These are phyloP conservation scores for Pampusana beccarii DNA, from an alignment of 2,113 vertebrate genomes.

Conservation along the genomic window DNA sequence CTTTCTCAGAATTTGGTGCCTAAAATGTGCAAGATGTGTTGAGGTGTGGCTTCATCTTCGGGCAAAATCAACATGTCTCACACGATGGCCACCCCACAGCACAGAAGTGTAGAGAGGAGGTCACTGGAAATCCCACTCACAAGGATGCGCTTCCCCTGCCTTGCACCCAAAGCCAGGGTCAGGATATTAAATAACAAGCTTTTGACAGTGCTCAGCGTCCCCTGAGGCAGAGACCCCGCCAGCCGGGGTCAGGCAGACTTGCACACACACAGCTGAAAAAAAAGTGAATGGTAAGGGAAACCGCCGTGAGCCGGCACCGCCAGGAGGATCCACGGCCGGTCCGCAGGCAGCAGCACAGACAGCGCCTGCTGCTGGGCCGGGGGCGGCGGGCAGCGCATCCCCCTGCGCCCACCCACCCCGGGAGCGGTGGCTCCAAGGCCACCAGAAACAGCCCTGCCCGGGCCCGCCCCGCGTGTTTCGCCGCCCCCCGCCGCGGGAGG, in stretches of 20 bases:
- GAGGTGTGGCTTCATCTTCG: not conserved
- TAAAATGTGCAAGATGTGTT: not conserved
- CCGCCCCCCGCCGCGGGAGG: not conserved
- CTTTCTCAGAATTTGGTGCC: too few relatives aligned
- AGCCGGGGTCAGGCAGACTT: rapidly evolving
- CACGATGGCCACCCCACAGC: rapidly evolving
- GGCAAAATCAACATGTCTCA: rapidly evolving
- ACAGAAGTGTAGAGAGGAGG: rapidly evolving
- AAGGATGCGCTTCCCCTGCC: rapidly evolving
- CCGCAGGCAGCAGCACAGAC: not conserved
- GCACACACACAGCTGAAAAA: rapidly evolving
- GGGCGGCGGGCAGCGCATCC: not conserved
- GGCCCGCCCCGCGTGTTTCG: not conserved
- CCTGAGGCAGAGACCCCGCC: not conserved
- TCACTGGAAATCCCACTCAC: not conserved
- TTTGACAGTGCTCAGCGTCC: rapidly evolving
- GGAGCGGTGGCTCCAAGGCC: rapidly evolving
- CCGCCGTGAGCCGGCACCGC: not conserved
- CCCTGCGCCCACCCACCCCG: rapidly evolving
- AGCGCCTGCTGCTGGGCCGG: too few relatives aligned
- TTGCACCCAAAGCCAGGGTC: not conserved
- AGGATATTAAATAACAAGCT: not conserved
- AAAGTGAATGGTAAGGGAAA: rapidly evolving
- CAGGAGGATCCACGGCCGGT: not conserved
- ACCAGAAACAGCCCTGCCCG: rapidly evolving